Evolutionary conservation across 2,113 vertebrate genomes (phyloP), one percentile per base, ranked within the genome.

Genomic region (Nanger granti): DNA sequence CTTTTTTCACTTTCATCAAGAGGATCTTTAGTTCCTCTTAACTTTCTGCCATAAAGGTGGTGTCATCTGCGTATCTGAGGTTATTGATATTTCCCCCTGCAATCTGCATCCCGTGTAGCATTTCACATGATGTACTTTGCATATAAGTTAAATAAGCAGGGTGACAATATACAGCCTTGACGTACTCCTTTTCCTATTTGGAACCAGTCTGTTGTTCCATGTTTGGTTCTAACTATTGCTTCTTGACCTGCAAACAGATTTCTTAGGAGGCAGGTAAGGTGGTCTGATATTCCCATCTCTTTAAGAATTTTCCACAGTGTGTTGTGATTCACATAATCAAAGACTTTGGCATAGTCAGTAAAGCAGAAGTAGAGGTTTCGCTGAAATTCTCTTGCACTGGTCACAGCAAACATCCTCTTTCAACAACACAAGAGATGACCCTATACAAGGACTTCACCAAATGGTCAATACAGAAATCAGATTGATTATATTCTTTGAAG

Each of bases 101-200:
- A 37, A 12, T 73, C 69, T 73, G 22, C 69, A 73, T 73, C 69
- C n/a, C 37, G 20, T 5, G 5, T 5, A 6, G 20, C n/a, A 0
- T 73, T 73, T 73, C 0, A 0, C n/a, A 37, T 22, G n/a, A 11
- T 73, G n/a, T 11, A 11, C n/a, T 73, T n/a, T 73, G 66, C 2
- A 37, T 37, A 37, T 10, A 73, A 73, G n/a, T 73, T 73, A 73
- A 73, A 37, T 37, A 73, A 41, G n/a, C 69, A 73, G 69, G 69
- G n/a, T 73, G 20, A 73, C 2, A 73, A 6, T 24, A 41, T 1
- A 24, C 20, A 41, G n/a, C n/a, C n/a, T 24, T 73, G n/a, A 24
- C 0, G 3, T 12, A 12, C 69, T 73, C 37, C 20, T 41, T 37
- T 73, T 37, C n/a, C 20, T 22, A 24, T 73, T 41, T 73, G 69